Base-by-base conservation (phyloP, 53 echinoderm and acorn worm species). In the Echinarachnius parma region DNA sequence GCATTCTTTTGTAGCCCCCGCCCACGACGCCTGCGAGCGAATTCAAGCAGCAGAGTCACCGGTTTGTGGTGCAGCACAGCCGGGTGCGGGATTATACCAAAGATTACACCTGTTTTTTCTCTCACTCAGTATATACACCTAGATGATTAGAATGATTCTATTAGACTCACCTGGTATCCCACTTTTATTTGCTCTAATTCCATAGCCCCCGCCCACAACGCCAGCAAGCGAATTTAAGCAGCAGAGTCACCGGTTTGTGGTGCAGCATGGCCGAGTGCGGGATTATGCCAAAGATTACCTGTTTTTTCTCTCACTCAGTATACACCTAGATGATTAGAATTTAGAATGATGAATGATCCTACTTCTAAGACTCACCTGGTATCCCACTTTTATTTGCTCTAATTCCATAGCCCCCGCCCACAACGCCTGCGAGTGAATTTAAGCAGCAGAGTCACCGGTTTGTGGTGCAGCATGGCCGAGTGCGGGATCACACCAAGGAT, bases 1-100 rank as follows among this genome's bases (percentile, higher is more conserved):
- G 39, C 2, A 46, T n/a, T n/a, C 15, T 29, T 30, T 29, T 15
- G 5, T 42, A 93, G 93, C 93, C 93, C 18, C 94, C 94, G 42
- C 94, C 94, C 31, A 94, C 94, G n/a, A 94, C 94, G 33, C 94
- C 94, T 22, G 89, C 94, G n/a, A 83, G 83, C 76, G 94, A 94
- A 48, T 94, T 90, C 82, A 94, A 90, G 57, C 94, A 89, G 20
- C 45, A 87, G 4, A 81, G 72, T 50, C 94, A 94, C 9, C 78
- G 89, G 46, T 89, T 94, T 75, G 81, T 83, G 59, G 66, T 90
- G 32, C 89, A 89, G 78, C 86, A 89, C 20, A 87, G 94, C 32
- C 59, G 68, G 13, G 75, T 84, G 3, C 53, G 87, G 34, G 94
- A 94, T 10, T 61, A 77, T 29, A 84, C 87, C 54, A 89, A 94